Evolutionary conservation across 2,888 invertebrate genomes (phyloP), one percentile per base, ranked within the genome.

Genomic region (Thymelicus acteon): DNA sequence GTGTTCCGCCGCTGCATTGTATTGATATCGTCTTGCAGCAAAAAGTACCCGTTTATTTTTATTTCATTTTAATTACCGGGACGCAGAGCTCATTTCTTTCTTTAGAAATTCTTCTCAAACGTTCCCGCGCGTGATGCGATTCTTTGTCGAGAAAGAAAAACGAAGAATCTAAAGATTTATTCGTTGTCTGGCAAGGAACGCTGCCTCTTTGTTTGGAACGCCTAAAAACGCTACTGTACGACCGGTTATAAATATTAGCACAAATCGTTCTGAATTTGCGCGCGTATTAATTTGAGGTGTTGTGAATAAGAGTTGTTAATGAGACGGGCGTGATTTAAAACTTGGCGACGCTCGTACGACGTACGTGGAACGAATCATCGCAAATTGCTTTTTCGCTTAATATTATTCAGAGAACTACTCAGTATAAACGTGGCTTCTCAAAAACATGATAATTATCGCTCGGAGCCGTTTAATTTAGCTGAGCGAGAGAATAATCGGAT

Each of bases 391-490:
- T 54, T 54, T 31, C 66, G 31, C n/a, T 15, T 15, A 54, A 61
- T 72, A 72, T 63, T 64, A 71, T 69, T 48, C 64, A 24, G 24
- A 60, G 61, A 61, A 71, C 19, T 40, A 44, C 39, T 31, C 3
- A 19, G 2, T n/a, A 67, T 67, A 72, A 67, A 67, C n/a, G n/a
- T 57, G 37, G 47, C 69, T 63, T 63, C 62, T 68, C 78, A 79
- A 85, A 83, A 88, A 84, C 87, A 86, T 84, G 84, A 85, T 89
- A 86, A 87, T 89, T 85, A 86, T 83, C 81, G 81, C 85, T 60
- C 67, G 40, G 81, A 86, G 83, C 85, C 84, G 84, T 88, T 87
- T 85, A 85, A 87, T 88, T 88, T 86, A 84, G 82, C 83, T 82
- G 58, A 47, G 47, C 47, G 80, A 79, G 80, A 77, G 79, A 79